A percentile compares a stretch with the other conserved stretches of the same genome.
These are phyloP conservation scores for Scolanthus callimorphus DNA, from an alignment of 92 coral and sea anemone species.

Conservation along the genomic window DNA sequence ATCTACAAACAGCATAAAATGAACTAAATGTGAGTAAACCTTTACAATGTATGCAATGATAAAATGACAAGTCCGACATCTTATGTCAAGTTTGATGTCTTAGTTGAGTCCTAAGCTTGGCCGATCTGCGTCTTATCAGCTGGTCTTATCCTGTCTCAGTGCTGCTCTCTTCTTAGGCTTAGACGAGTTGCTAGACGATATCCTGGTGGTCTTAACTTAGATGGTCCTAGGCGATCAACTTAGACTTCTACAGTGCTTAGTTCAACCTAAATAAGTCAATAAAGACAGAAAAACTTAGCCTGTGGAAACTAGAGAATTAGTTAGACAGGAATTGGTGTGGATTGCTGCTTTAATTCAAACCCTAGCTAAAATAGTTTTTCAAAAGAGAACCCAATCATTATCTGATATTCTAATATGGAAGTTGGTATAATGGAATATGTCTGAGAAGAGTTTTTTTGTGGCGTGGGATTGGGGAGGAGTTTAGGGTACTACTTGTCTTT, in stretches of 20 bases:
- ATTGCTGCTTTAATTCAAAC: too few species aligned
- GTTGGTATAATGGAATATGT: too few species aligned
- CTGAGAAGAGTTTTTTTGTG: background rate
- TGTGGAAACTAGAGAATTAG: background rate
- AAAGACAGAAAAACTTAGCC: constrained; percentile 47
- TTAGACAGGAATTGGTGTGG: too few species aligned
- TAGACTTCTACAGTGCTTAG: constrained; percentile 53
- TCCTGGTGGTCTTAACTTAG: constrained; percentile 61
- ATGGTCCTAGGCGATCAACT: constrained; percentile 66
- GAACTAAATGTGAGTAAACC: background rate
- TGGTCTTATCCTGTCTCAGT: background rate
- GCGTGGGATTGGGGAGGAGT: too few species aligned
- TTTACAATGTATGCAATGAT: background rate
- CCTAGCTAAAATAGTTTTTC: too few species aligned
- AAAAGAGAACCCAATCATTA: too few species aligned
- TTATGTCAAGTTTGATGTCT: constrained; percentile 2
- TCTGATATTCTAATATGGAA: too few species aligned
- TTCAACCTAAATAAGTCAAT: constrained; percentile 49
- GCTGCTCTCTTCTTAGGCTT: constrained; percentile 14
- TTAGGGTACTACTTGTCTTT: too few species aligned
- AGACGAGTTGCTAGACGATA: constrained; percentile 50
- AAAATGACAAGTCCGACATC: background rate
- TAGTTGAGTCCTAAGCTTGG: background rate
- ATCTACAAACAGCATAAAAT: constrained; percentile 2
- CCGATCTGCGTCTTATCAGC: too few species aligned